Percentiles rank a stretch among this genome's conserved stretches.
Evolutionary conservation across 1,140 invertebrate genomes (phyloP).

Genomic region (Leptopilina boulardi): DNA sequence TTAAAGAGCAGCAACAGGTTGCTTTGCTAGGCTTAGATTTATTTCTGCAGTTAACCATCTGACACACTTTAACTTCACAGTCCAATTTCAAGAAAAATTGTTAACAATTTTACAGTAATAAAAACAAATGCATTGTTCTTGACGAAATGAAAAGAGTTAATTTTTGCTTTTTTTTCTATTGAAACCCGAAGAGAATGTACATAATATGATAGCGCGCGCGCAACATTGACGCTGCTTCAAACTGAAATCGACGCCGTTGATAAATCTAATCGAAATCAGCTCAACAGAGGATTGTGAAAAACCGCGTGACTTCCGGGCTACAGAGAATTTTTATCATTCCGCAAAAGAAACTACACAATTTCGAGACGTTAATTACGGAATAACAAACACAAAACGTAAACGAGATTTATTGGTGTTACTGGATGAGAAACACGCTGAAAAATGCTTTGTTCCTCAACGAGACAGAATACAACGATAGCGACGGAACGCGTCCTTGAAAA

Average conservation of each 20-base stretch:
- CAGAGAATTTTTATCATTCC: background rate
- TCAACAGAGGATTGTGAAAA: background rate
- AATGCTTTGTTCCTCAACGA: conserved; percentile 56
- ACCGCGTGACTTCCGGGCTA: conserved; percentile 32
- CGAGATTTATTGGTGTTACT: conserved; percentile 7
- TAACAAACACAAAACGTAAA: conserved; percentile 21
- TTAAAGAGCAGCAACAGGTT: background rate
- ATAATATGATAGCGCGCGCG: background rate
- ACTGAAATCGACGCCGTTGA: conserved; percentile 5
- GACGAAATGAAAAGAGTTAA: background rate
- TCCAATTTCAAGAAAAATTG: background rate
- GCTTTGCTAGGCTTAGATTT: background rate
- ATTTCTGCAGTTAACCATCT: background rate
- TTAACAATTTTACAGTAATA: background rate
- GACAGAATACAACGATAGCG: conserved; percentile 59
- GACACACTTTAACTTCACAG: background rate
- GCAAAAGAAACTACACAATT: background rate
- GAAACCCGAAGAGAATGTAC: background rate
- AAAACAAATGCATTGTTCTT: background rate
- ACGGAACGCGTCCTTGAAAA: conserved; percentile 74
- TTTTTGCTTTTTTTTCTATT: background rate
- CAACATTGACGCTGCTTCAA: background rate
- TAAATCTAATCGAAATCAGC: conserved; percentile 17
- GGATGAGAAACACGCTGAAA: conserved; percentile 46
- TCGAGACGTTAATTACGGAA: background rate